Conservation (phyloP, 2,888 invertebrate genomes). For the Eupithecia pulchellata region DNA sequence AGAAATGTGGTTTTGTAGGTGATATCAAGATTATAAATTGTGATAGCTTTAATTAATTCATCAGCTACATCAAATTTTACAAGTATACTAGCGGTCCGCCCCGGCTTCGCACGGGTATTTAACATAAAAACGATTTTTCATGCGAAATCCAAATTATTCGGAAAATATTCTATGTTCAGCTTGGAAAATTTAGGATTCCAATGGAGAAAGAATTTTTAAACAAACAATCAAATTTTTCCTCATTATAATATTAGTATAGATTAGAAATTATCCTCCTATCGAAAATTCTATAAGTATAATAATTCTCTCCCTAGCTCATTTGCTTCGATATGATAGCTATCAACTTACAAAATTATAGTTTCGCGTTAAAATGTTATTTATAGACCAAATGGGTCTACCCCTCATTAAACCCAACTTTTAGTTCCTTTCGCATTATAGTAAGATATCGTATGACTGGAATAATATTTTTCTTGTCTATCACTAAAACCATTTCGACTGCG, state of each 20-base stretch:
- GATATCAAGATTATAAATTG: background rate
- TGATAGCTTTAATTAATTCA: background rate
- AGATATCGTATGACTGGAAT: constrained; percentile 61
- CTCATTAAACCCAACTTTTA: background rate
- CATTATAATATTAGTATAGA: too few relatives aligned
- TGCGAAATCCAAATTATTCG: too few relatives aligned
- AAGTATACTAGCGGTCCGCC: too few relatives aligned
- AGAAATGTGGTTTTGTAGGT: background rate
- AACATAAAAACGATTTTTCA: too few relatives aligned
- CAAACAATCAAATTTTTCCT: too few relatives aligned
- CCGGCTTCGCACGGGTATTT: too few relatives aligned
- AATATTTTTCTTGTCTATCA: constrained; percentile 76
- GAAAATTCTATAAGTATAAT: background rate
- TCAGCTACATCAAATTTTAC: background rate
- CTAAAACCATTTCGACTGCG: constrained; percentile 64
- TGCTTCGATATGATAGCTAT: background rate
- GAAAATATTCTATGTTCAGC: too few relatives aligned
- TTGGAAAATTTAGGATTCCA: too few relatives aligned
- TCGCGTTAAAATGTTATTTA: background rate
- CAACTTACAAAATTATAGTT: background rate
- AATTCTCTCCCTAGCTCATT: background rate
- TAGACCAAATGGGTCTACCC: background rate
- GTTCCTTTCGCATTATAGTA: constrained; percentile 14
- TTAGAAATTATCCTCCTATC: too few relatives aligned
- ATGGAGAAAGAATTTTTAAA: too few relatives aligned